phyloP scores from a whole-genome alignment of 2,113 vertebrate genomes.

The Gasterosteus nipponicus region DNA sequence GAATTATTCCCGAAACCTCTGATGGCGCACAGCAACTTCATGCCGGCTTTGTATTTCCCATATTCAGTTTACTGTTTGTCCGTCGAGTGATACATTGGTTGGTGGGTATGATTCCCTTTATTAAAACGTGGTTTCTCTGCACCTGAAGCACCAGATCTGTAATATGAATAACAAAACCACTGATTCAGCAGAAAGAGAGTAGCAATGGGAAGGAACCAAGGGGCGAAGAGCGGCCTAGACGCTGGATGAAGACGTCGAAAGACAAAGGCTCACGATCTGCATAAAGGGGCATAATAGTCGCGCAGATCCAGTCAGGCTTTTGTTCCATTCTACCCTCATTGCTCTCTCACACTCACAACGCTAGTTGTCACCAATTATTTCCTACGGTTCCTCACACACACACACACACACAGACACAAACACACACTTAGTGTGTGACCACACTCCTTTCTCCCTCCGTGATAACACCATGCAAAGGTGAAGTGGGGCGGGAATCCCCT shows the following conservation, averaged over 20 bases:
- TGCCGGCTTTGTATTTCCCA: background rate
- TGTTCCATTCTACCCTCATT: background rate
- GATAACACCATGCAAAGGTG: background rate
- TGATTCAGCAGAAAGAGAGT: conserved; percentile 4
- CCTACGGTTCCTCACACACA: conserved; percentile 25
- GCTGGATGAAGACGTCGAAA: background rate
- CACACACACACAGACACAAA: conserved; percentile 9
- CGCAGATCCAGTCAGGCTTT: conserved; percentile 17
- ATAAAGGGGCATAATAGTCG: background rate
- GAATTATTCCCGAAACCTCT: conserved; percentile 59
- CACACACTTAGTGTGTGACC: conserved; percentile 1
- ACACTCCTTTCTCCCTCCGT: conserved; percentile 42
- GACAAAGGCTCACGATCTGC: background rate
- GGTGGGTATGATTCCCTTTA: background rate
- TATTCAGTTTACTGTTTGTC: conserved; percentile 14
- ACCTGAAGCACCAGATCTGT: too few relatives aligned
- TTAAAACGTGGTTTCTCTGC: background rate
- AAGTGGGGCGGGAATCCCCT: conserved; percentile 63
- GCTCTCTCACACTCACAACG: background rate
- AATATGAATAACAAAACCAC: background rate
- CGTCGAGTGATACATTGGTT: background rate
- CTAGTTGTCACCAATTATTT: conserved; percentile 11
- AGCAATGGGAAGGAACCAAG: background rate
- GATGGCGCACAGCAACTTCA: conserved; percentile 26
- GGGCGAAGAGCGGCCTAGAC: background rate